Evolutionary conservation across 1,140 invertebrate genomes (phyloP).

Genomic region (Phortica variegata): DNA sequence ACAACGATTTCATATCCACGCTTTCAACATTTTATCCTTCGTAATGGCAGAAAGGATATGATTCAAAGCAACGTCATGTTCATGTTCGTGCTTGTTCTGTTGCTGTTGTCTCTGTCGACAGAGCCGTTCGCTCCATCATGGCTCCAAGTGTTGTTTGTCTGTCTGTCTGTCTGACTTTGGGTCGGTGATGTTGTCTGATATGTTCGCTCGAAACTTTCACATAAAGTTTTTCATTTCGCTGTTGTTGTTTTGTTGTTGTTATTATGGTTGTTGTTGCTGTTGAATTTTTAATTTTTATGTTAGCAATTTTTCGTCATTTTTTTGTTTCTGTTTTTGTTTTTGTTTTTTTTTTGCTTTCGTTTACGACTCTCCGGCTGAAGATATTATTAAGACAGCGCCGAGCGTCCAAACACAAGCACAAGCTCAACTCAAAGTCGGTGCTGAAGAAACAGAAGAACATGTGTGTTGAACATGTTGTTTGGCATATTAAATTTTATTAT

Average conservation of each 20-base stretch:
- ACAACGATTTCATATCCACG: conserved; percentile 9
- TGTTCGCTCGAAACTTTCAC: conserved; percentile 15
- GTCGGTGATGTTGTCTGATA: background rate
- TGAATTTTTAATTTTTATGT: conserved; percentile 55
- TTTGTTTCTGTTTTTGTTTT: background rate
- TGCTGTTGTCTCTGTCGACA: background rate
- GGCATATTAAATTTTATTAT: conserved; percentile 53
- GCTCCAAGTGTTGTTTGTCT: no score
- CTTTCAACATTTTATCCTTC: conserved; percentile 14
- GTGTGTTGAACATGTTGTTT: conserved; percentile 40
- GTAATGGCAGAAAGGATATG: background rate
- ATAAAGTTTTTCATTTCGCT: conserved; percentile 26
- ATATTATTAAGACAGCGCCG: no score
- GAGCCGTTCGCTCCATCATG: no score
- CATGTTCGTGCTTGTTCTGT: background rate
- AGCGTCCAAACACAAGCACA: no score
- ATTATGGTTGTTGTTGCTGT: conserved; percentile 29
- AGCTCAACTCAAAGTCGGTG: no score
- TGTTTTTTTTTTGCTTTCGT: no score
- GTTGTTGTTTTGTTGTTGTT: background rate
- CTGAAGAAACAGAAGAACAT: conserved; percentile 27
- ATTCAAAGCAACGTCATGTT: conserved; percentile 9
- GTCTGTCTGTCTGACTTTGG: background rate
- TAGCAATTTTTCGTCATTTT: conserved; percentile 50
- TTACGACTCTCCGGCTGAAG: no score